A percentile compares a stretch with the other conserved stretches of the same genome.
Conservation (phyloP, 92 coral and sea anemone genomes). For the Parazoanthus darwini region DNA sequence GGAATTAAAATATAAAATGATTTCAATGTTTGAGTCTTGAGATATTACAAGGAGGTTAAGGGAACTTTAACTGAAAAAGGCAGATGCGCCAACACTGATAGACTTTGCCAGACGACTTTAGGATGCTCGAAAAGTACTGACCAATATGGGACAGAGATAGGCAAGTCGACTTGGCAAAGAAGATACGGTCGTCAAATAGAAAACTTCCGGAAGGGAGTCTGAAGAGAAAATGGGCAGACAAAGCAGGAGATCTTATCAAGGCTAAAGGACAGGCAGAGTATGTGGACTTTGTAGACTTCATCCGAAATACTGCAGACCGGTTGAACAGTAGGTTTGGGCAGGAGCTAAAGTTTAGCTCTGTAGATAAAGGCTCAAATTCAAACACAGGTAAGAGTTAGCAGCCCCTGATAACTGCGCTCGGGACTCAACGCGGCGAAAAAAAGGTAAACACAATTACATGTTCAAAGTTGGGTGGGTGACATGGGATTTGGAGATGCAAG, state of each 20-base stretch:
- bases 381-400: not conserved
- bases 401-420: not conserved
- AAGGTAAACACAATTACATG: not conserved
- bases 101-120: slow-evolving; percentile 55
- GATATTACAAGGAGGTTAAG: slow-evolving; percentile 13
- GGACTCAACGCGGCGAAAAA: not conserved
- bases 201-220: slow-evolving; percentile 71
- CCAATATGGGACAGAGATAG: slow-evolving; percentile 64
- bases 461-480: slow-evolving; percentile 10
- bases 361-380: not conserved
- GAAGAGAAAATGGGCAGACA: slow-evolving; percentile 72
- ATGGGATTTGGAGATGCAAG: slow-evolving; percentile 32
- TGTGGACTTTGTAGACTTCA: slow-evolving; percentile 57
- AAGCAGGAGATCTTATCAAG: slow-evolving; percentile 70
- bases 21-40: too few relatives aligned
- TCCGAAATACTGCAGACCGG: slow-evolving; percentile 47
- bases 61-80: slow-evolving; percentile 25
- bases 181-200: slow-evolving; percentile 65
- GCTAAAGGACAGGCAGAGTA: slow-evolving; percentile 52
- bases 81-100: slow-evolving; percentile 34
- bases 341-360: slow-evolving; percentile 39
- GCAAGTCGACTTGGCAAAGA: slow-evolving; percentile 64
- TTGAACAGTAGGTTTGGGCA: slow-evolving; percentile 54
- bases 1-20: too few relatives aligned
- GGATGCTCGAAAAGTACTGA: slow-evolving; percentile 55